Evolutionary conservation across 2,888 invertebrate genomes (phyloP), one percentile per base, ranked within the genome.

Genomic region (Lamellibrachia columna): DNA sequence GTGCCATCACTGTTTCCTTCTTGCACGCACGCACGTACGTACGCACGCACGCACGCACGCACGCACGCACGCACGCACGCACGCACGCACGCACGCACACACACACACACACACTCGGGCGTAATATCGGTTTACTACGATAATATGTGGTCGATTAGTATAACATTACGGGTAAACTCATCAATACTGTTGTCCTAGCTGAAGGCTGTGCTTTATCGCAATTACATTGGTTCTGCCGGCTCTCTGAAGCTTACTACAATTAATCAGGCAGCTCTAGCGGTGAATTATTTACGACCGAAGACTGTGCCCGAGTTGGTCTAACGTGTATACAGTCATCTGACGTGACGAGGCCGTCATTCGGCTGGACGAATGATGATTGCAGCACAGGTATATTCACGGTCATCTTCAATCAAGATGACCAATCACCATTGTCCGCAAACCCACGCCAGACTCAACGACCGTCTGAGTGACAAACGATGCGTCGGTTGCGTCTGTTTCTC

Each of bases 101-200:
- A 58, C 7, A 58, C 58, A 58, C 7, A 58, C 58, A 58, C 7
- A 58, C 58, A 58, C 75, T 22, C 75, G 75, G 3, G 75, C n/a
- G 75, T 75, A 15, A 75, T 75, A 75, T 75, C 75, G 15, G 15
- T 75, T 11, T 3, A 75, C 15, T 75, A 75, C 75, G 75, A 75
- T 75, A 11, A 75, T 75, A 75, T 75, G 22, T 75, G 75, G 75
- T 75, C 11, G 75, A 75, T 75, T 75, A 75, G n/a, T 75, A 15
- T 15, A 75, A 15, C 22, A 75, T 75, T 15, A 75, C n/a, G 15
- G 11, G 75, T 75, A 75, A 75, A 75, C 22, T n/a, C 75, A 22
- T 75, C 75, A 75, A 75, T 75, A 75, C 75, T 75, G 75, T 75
- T 75, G 75, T 22, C 75, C 75, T 75, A 75, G 75, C n/a, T 75